Conservation (phyloP, 2,797 vertebrate genomes). For the Cyclura pinguis region DNA sequence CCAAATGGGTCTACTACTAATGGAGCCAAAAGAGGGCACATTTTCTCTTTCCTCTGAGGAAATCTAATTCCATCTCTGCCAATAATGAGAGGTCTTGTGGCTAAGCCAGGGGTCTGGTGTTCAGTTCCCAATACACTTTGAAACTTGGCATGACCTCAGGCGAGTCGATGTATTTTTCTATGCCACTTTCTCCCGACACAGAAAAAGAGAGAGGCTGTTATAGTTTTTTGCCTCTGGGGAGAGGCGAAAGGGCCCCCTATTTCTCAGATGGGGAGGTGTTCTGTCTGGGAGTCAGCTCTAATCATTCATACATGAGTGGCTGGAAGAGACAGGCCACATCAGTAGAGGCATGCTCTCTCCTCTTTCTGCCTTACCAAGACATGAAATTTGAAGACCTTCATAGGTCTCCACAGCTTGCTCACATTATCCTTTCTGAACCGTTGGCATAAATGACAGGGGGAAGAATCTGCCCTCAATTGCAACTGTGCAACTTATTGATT, state of each 20-base stretch:
- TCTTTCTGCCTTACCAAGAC: constrained; percentile 21
- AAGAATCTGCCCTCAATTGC: background rate
- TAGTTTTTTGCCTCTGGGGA: background rate
- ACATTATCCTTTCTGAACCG: constrained; percentile 2
- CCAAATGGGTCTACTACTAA: background rate
- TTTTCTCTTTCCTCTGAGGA: background rate
- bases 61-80: background rate
- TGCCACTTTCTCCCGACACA: constrained; percentile 19
- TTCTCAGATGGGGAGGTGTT: background rate
- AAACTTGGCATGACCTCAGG: background rate
- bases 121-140: background rate
- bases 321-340: constrained; percentile 34
- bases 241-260: constrained; percentile 28
- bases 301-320: constrained; percentile 16
- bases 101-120: background rate
- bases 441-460: constrained; percentile 1
- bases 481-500: background rate
- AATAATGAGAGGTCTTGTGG: constrained; percentile 6
- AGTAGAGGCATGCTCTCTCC: constrained; percentile 1
- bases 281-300: constrained; percentile 22
- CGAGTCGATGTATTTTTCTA: accelerated
- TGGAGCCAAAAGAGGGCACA: background rate
- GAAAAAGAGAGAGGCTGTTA: background rate
- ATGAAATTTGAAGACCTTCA: background rate
- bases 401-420: background rate